phyloP scores from a whole-genome alignment of 1,140 invertebrate species.

The Drosophila fuyamai region DNA sequence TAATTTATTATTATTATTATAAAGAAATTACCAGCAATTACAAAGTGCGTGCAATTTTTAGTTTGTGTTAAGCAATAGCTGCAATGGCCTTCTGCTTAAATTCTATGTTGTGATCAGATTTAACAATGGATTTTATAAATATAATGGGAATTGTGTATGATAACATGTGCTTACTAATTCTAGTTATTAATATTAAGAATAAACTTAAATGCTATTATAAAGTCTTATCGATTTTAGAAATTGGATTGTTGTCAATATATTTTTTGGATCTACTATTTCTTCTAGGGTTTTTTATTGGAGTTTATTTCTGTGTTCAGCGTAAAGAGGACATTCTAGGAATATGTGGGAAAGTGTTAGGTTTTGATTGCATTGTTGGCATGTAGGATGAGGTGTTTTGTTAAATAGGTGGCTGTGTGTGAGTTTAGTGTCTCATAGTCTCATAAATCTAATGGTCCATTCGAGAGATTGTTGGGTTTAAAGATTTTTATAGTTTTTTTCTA shows the following conservation, averaged over 20 bases:
- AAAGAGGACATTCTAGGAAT: slow-evolving; percentile 11
- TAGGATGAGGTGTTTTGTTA: too few species aligned
- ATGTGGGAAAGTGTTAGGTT: slow-evolving; percentile 10
- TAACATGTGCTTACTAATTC: too few species aligned
- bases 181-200: too few species aligned
- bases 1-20: slow-evolving; percentile 9
- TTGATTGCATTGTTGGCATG: too few species aligned
- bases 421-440: slow-evolving; percentile 12
- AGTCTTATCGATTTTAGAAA: neutral
- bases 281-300: slow-evolving; percentile 6
- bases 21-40: neutral
- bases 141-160: too few species aligned
- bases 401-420: slow-evolving; percentile 6
- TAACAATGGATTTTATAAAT: too few species aligned
- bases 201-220: too few species aligned
- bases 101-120: neutral
- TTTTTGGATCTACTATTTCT: slow-evolving; percentile 15
- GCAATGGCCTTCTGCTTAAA: slow-evolving; percentile 8
- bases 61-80: slow-evolving; percentile 19
- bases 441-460: slow-evolving; percentile 11
- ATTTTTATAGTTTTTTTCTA: slow-evolving; percentile 5
- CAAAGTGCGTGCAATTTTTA: slow-evolving; percentile 7
- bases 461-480: neutral
- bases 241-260: neutral
- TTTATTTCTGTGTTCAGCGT: slow-evolving; percentile 1